A percentile compares a stretch with the other conserved stretches of the same genome.
Conservation (phyloP, 1,140 invertebrate genomes). For the Pogonognathellus flavescens region DNA sequence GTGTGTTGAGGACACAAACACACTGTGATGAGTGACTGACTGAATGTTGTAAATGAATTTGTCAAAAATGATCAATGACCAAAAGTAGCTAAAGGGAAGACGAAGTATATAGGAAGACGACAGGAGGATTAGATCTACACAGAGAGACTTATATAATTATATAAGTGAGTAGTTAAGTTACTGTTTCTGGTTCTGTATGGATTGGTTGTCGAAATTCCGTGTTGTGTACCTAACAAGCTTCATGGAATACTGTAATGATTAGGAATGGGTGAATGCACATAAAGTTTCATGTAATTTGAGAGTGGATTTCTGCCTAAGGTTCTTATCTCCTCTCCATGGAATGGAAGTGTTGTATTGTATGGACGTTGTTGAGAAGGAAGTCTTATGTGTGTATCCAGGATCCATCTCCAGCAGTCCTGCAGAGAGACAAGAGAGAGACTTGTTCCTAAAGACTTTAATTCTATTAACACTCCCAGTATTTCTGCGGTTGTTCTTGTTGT, state of each 20-base stretch:
- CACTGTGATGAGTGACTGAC: constrained; percentile 37
- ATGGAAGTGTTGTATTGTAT: background rate
- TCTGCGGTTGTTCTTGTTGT: too few species aligned
- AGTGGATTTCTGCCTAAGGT: background rate
- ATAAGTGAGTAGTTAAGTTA: background rate
- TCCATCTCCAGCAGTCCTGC: too few species aligned
- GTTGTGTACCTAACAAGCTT: background rate
- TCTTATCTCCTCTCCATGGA: background rate
- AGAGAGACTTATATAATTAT: constrained; percentile 1
- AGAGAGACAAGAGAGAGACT: too few species aligned
- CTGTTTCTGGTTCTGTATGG: background rate
- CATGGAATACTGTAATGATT: background rate
- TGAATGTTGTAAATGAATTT: constrained; percentile 59
- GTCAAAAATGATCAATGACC: constrained; percentile 58
- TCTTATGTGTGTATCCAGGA: too few species aligned
- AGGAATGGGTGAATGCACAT: background rate
- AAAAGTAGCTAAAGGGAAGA: background rate
- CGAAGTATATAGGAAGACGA: background rate
- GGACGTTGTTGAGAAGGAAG: background rate
- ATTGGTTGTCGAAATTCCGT: background rate
- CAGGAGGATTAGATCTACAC: background rate
- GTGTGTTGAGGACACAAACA: background rate
- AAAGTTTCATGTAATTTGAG: constrained; percentile 31
- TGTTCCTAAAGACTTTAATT: too few species aligned
- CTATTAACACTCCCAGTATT: too few species aligned